Base-by-base conservation (phyloP, 2,797 vertebrate species). In the Bradypodion ventrale region DNA sequence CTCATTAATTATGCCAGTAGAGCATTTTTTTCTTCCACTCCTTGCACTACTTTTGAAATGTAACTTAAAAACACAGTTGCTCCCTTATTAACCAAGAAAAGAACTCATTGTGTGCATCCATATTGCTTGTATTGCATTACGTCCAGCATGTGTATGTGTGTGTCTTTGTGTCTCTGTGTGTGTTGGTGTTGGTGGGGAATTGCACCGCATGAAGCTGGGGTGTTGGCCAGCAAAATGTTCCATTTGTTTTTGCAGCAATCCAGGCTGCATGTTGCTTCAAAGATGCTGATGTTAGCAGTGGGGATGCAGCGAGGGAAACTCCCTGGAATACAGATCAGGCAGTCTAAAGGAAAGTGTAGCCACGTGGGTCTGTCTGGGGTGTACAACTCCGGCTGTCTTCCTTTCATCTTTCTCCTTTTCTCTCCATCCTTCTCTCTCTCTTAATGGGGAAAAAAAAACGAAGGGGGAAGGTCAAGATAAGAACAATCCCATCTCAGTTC, bases 191-290 rank as follows among this genome's bases (percentile, higher is more conserved):
- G 65, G 13, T 16, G 35, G n/a, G 15, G n/a, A 16, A 32, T 15
- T 13, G 10, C 12, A 66, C 12, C 65, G 35, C 10, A 32, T 15
- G 15, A 32, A 59, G 8, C 52, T 6, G 3, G 23, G 8, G 19
- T 1, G 1, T 56, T 0, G 80, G 70, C 62, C 40, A 5, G 69
- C 5, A 44, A 16, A 73, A 44, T 37, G 2, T 23, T 56, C 0
- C 0, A 0, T 76, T 86, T 0, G 0, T 15, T 0, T 56, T 44
- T 13, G 0, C 1, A 0, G 7, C 29, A 29, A 27, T 0, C n/a
- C 12, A 7, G 65, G 19, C 56, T 3, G 0, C 0, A 68, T 32
- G 10, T 13, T 21, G 70, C 60, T 46, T 12, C n/a, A 37, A 75
- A 81, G 78, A 77, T 56, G 56, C 82, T 77, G 73, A 87, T 44